Evolutionary conservation across 2,113 vertebrate species (phyloP).

Genomic region (Baryphthengus martii): DNA sequence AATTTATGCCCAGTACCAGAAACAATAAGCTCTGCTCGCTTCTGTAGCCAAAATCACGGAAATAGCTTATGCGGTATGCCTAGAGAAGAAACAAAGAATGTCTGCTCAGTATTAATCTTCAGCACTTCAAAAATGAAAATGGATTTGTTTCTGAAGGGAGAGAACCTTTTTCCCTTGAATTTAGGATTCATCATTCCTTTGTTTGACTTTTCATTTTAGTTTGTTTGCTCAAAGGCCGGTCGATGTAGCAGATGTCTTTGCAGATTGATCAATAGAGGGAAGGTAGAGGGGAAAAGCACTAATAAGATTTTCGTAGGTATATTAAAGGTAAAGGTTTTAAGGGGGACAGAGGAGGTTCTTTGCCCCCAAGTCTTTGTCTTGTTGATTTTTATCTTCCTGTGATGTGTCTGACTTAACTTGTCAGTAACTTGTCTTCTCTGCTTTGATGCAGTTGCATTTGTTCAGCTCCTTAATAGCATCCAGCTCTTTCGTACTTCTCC

Average conservation of each 20-base stretch:
- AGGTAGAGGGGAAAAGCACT: not conserved
- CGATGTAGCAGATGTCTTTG: not conserved
- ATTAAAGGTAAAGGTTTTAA: not conserved
- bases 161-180: not conserved
- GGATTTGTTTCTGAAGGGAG: not conserved
- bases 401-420: slow-evolving; percentile 2
- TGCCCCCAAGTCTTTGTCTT: slow-evolving; percentile 4
- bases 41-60: not conserved
- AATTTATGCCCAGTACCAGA: not conserved
- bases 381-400: not conserved
- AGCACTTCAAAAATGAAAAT: not conserved
- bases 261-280: not conserved
- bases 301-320: not conserved
- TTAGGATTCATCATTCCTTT: not conserved
- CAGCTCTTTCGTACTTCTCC: not conserved
- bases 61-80: not conserved
- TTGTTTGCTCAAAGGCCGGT: not conserved
- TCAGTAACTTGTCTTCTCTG: not conserved
- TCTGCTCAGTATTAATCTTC: not conserved
- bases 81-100: not conserved
- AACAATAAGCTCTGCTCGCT: not conserved
- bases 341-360: not conserved
- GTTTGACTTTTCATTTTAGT: not conserved
- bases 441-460: not conserved
- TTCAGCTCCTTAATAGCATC: not conserved